Conservation (phyloP, 2,113 vertebrate genomes). For the Vombatus ursinus region DNA sequence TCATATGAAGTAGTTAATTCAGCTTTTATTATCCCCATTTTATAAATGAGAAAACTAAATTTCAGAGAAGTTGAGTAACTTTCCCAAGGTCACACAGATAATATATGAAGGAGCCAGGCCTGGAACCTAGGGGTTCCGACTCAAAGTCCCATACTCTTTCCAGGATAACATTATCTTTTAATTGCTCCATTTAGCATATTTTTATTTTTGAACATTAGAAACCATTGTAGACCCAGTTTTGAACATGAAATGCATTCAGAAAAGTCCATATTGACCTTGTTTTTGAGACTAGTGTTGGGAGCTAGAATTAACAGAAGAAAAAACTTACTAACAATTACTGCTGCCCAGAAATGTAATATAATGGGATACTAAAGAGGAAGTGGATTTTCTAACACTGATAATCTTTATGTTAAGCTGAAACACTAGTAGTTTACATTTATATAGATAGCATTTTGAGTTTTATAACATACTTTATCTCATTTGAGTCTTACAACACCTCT, state of each 20-base stretch:
- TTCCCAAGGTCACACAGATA: background rate
- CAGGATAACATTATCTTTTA: background rate
- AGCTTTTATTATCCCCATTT: background rate
- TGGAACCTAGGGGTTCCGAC: background rate
- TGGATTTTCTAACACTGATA: background rate
- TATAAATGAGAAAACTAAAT: background rate
- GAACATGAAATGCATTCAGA: constrained; percentile 26
- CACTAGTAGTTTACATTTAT: background rate
- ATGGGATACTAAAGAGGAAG: background rate
- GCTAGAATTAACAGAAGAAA: background rate
- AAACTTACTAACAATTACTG: background rate
- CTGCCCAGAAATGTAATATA: background rate
- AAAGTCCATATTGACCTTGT: background rate
- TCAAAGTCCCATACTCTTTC: background rate
- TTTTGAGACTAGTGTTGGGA: constrained; percentile 24
- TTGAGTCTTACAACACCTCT: background rate
- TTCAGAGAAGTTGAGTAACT: background rate
- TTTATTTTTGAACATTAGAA: background rate
- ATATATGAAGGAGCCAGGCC: background rate
- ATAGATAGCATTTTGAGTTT: background rate
- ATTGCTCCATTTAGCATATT: background rate
- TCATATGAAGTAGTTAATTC: background rate
- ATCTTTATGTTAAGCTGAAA: background rate
- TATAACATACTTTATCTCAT: background rate
- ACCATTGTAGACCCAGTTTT: constrained; percentile 25